phyloP scores from a whole-genome alignment of 2,888 invertebrate species.

The Nephrotoma guestfalica region DNA sequence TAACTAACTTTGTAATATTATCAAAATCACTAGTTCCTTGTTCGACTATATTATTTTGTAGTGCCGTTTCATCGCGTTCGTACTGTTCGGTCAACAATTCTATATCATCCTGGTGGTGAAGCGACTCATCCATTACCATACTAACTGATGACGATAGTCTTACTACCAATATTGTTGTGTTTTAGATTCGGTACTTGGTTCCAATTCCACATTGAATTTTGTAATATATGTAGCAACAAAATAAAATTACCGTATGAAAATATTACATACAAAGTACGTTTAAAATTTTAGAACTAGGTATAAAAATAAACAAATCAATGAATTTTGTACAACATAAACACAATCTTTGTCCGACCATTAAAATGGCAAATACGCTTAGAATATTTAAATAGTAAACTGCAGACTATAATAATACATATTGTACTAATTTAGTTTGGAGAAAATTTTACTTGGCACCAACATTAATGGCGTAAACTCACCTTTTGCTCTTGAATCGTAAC shows the following conservation, averaged over 20 bases:
- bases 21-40: slow-evolving; percentile 13
- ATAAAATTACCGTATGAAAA: too few species aligned
- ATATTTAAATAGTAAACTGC: too few species aligned
- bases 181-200: slow-evolving; percentile 38
- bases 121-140: slow-evolving; percentile 14
- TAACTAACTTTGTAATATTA: slow-evolving; percentile 30
- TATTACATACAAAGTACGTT: too few species aligned
- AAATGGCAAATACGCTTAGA: too few species aligned
- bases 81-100: slow-evolving; percentile 10
- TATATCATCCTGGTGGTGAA: slow-evolving; percentile 6
- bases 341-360: too few species aligned
- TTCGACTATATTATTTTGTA: slow-evolving; percentile 10
- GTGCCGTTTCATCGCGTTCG: background rate
- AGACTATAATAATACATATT: too few species aligned
- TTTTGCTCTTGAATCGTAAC: background rate
- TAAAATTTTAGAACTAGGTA: too few species aligned
- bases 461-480: background rate
- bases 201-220: slow-evolving; percentile 1
- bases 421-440: too few species aligned
- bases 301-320: too few species aligned
- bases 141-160: slow-evolving; percentile 42
- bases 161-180: slow-evolving; percentile 39
- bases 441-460: too few species aligned
- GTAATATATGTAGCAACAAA: too few species aligned
- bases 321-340: too few species aligned